Conservation (phyloP, 2,888 invertebrate genomes). For the Protodeltote pygarga region DNA sequence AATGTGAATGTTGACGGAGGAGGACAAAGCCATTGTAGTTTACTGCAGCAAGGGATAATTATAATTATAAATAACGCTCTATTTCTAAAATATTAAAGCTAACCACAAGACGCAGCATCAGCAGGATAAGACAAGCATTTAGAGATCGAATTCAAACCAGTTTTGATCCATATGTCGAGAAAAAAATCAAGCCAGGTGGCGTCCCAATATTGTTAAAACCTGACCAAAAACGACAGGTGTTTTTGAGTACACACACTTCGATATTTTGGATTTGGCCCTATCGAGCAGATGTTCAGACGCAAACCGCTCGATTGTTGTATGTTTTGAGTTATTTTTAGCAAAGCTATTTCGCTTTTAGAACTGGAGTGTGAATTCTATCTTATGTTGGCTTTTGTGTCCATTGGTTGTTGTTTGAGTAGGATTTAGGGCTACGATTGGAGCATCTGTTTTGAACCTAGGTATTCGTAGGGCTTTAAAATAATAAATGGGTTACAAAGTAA, state of each 20-base stretch:
- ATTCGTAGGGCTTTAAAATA: too few species aligned
- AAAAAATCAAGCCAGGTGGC: slow-evolving; percentile 59
- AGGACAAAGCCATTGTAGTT: background rate
- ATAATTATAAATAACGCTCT: slow-evolving; percentile 17
- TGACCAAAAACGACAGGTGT: slow-evolving; percentile 75
- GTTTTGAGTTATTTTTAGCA: slow-evolving; percentile 32
- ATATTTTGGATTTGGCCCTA: slow-evolving; percentile 42
- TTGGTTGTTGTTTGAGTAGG: too few species aligned
- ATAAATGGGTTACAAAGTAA: too few species aligned
- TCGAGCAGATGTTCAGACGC: slow-evolving; percentile 45
- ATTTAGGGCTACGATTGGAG: background rate
- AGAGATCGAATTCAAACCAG: slow-evolving; percentile 25
- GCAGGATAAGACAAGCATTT: background rate
- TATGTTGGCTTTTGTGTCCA: background rate
- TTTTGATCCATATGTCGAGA: slow-evolving; percentile 35
- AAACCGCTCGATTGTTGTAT: slow-evolving; percentile 30
- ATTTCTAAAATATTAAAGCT: slow-evolving; percentile 15
- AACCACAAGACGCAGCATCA: slow-evolving; percentile 12
- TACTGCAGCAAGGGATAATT: slow-evolving; percentile 7
- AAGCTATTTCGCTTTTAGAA: background rate
- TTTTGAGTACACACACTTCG: slow-evolving; percentile 42
- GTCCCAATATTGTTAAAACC: slow-evolving; percentile 62
- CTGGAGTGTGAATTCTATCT: slow-evolving; percentile 14
- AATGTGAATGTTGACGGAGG: background rate
- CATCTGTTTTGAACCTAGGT: slow-evolving; percentile 6